Percentiles rank a stretch among this genome's conserved stretches.
phyloP scores from a whole-genome alignment of 2,797 vertebrate species.

The Phoebastria nigripes region DNA sequence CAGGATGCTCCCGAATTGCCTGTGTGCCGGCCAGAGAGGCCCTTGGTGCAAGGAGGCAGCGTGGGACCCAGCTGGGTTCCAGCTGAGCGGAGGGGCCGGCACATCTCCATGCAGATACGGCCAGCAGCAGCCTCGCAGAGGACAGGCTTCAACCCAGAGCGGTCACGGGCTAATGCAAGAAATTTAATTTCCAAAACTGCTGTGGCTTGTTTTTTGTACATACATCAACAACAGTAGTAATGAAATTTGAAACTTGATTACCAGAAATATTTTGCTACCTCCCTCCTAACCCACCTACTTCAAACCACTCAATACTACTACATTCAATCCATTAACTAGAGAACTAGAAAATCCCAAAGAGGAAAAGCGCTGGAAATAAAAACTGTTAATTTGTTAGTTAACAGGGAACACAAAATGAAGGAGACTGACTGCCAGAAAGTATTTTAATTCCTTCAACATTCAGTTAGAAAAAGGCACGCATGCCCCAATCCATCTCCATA shows the following conservation, averaged over 20 bases:
- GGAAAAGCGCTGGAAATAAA: neutral
- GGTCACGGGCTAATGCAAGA: neutral
- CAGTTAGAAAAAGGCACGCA: neutral
- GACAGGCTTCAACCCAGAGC: neutral
- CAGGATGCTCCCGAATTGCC: neutral
- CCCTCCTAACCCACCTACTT: neutral
- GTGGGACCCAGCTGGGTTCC: neutral
- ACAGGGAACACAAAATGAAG: neutral
- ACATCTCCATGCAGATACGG: neutral
- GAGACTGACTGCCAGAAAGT: neutral
- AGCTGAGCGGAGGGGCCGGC: neutral
- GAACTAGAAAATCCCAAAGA: neutral
- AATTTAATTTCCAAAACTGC: neutral
- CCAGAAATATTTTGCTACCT: neutral
- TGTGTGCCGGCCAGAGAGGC: neutral
- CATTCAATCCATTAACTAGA: neutral
- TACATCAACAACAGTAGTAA: neutral
- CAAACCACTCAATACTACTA: neutral
- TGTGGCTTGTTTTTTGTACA: neutral
- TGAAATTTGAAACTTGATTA: neutral
- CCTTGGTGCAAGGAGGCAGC: neutral
- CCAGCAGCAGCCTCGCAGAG: rapidly evolving
- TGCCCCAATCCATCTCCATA: neutral
- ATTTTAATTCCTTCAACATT: neutral
- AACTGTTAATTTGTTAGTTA: neutral